A percentile compares a stretch with the other conserved stretches of the same genome.
phyloP scores from a whole-genome alignment of 2,888 invertebrate genomes.

The Labia minor region DNA sequence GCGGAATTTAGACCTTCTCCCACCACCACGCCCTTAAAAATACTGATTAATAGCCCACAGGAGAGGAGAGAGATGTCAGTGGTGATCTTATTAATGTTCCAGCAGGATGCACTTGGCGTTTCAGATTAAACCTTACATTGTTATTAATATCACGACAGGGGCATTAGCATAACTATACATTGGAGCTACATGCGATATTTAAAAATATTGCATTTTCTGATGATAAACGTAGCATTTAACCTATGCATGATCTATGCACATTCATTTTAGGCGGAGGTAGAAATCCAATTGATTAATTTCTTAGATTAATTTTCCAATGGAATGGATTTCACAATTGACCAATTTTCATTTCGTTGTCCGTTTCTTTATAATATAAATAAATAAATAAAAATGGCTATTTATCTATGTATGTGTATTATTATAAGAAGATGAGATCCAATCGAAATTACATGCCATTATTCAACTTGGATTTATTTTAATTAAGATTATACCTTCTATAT shows the following conservation, averaged over 20 bases:
- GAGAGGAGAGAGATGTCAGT: not conserved
- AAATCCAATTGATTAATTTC: not conserved
- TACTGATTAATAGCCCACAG: not conserved
- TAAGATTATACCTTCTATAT: too few relatives aligned
- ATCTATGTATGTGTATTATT: too few relatives aligned
- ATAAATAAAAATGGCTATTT: too few relatives aligned
- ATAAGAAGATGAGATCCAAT: too few relatives aligned
- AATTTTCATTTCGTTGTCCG: too few relatives aligned
- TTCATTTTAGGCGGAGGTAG: not conserved
- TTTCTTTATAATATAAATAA: too few relatives aligned
- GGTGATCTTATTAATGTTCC: constrained; percentile 13
- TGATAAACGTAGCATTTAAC: not conserved
- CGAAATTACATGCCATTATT: too few relatives aligned
- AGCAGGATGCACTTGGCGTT: not conserved
- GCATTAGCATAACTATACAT: constrained; percentile 13
- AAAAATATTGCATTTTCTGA: not conserved
- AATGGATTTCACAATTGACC: too few relatives aligned
- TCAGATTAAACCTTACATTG: constrained; percentile 7
- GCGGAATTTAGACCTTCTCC: not conserved
- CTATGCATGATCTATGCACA: constrained; percentile 6
- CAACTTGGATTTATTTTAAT: too few relatives aligned
- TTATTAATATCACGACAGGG: not conserved
- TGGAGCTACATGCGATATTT: not conserved
- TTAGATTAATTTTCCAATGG: not conserved
- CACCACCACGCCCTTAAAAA: too few relatives aligned